These are phyloP conservation scores for Tamias sibiricus DNA, from an alignment of 2,113 vertebrate species.

Conservation along the genomic window DNA sequence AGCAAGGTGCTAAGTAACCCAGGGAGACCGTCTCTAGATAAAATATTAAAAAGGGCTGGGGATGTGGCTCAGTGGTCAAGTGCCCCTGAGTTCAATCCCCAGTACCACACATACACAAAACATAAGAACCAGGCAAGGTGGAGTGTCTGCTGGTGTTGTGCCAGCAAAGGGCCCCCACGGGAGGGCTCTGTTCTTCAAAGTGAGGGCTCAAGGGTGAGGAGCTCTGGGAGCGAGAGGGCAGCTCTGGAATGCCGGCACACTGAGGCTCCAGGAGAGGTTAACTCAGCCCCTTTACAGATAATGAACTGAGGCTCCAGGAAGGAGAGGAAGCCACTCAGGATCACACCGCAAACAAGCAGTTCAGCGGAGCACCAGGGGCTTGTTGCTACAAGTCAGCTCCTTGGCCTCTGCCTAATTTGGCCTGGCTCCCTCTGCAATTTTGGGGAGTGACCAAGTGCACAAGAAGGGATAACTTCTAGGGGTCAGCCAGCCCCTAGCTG, in stretches of 20 bases:
- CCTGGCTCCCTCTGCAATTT: neutral
- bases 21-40: no score
- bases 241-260: neutral
- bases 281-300: neutral
- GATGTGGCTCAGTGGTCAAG: no score
- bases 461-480: neutral
- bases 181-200: conserved; percentile 90
- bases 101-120: neutral
- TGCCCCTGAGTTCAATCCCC: neutral
- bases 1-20: no score
- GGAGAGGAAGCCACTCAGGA: neutral
- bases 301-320: neutral
- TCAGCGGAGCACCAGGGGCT: neutral
- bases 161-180: conserved; percentile 87
- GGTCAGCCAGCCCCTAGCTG: neutral
- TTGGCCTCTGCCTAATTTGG: neutral
- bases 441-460: neutral
- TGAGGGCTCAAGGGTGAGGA: conserved; percentile 50
- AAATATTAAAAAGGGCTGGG: no score
- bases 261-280: neutral
- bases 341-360: neutral
- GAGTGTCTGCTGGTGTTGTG: conserved; percentile 90
- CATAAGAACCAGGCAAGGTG: conserved; percentile 54
- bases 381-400: neutral
- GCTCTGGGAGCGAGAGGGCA: neutral